Conservation (phyloP, 2,797 vertebrate species). For the Rhynchonycteris naso region DNA sequence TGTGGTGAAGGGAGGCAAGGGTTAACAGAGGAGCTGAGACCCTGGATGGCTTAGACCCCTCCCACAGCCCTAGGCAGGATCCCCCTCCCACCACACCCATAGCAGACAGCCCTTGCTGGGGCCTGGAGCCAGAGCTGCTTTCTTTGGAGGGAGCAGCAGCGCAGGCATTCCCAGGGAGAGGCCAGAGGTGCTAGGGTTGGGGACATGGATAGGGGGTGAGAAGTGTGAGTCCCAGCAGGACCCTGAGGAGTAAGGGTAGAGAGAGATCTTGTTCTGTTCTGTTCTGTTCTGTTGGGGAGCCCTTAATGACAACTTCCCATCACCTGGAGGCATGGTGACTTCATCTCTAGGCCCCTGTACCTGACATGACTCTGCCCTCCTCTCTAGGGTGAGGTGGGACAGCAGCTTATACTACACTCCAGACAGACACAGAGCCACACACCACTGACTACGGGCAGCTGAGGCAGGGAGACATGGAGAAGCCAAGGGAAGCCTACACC, state of each 20-base stretch:
- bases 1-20: background rate
- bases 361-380: constrained; percentile 56
- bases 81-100: constrained; percentile 54
- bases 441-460: constrained; percentile 2
- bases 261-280: constrained; percentile 38
- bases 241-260: constrained; percentile 17
- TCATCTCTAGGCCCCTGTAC: constrained; percentile 53
- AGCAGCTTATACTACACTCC: background rate
- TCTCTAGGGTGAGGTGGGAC: constrained; percentile 33
- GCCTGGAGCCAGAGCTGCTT: constrained; percentile 70
- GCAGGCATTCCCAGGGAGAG: constrained; percentile 70
- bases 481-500: constrained; percentile 27
- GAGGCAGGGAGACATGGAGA: background rate
- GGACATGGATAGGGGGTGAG: background rate
- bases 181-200: background rate
- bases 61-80: constrained; percentile 47
- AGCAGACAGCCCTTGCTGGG: constrained; percentile 62
- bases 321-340: constrained; percentile 60
- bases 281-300: constrained; percentile 35
- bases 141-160: constrained; percentile 70
- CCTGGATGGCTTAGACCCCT: constrained; percentile 46
- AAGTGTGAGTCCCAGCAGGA: background rate
- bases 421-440: background rate
- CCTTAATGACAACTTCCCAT: constrained; percentile 50
- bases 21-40: constrained; percentile 62